Evolutionary conservation across 2,113 vertebrate species (phyloP).

Genomic region (Myotis brandtii): DNA sequence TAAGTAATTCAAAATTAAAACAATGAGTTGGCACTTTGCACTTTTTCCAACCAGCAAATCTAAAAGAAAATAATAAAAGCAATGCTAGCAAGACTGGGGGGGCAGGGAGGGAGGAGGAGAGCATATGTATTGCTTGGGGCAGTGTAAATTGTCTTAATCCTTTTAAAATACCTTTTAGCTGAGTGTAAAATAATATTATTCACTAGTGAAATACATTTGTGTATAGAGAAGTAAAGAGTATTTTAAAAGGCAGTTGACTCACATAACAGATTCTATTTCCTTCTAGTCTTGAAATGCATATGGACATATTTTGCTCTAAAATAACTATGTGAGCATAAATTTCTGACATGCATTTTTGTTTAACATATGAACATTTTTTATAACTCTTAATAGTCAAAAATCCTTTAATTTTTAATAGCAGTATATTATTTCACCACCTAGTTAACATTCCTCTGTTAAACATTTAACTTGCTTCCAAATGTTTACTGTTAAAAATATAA

Average conservation of each 20-base stretch:
- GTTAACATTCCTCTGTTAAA: background rate
- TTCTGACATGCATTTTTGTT: constrained; percentile 33
- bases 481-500: background rate
- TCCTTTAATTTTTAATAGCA: constrained; percentile 25
- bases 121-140: background rate
- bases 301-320: constrained; percentile 40
- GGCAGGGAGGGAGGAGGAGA: background rate
- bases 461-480: background rate
- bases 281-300: constrained; percentile 6
- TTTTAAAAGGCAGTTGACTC: constrained; percentile 23
- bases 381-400: background rate
- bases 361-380: constrained; percentile 10
- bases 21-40: constrained; percentile 54
- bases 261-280: background rate
- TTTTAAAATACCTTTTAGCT: background rate
- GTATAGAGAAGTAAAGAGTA: background rate
- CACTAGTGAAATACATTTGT: background rate
- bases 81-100: background rate
- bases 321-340: background rate
- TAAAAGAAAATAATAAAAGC: background rate
- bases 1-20: constrained; percentile 74
- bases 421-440: background rate
- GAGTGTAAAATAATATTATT: background rate
- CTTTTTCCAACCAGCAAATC: constrained; percentile 54
- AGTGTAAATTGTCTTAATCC: background rate